Base-by-base conservation (phyloP, 2,113 vertebrate species). In the Pseudorhombus dupliciocellatus region DNA sequence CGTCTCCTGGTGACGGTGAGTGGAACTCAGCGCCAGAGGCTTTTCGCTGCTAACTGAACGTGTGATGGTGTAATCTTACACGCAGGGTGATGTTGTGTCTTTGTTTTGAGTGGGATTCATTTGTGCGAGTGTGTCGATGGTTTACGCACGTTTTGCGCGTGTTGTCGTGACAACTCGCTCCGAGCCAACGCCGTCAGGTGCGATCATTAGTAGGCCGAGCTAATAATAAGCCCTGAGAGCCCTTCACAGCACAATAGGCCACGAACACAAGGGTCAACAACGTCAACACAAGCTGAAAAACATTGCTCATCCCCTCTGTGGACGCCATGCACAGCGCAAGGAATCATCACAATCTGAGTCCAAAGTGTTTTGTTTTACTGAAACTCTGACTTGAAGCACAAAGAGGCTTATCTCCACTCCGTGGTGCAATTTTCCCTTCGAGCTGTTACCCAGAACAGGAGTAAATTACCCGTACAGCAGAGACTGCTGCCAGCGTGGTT, bases 31-130 rank as follows among this genome's bases (percentile, higher is more conserved):
- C 78, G 60, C 25, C n/a, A 37, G 40, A 80, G 61, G 14, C 61
- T 68, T 84, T 91, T 86, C 68, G 7, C 65, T 54, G 50, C 77
- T 88, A 90, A 87, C 77, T 86, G 80, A 83, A 84, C 31, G 22
- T 26, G 58, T 16, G 34, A 22, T 18, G 12, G 24, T 21, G 37
- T n/a, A 25, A 16, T 58, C 28, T 46, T 9, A 48, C 22, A 64
- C 56, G 12, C 26, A 72, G 42, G 40, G 55, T 22, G 46, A 25
- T 77, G 56, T 42, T 56, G 5, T 28, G 48, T 20, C 60, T 65
- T 14, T 42, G 46, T n/a, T 7, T 31, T 54, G 57, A 44, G 61
- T 72, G 68, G 31, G 63, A 56, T 75, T 57, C 7, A 59, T 61
- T 37, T 51, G 37, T 64, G 53, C 5, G 12, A 56, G 52, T 60